A percentile compares a stretch with the other conserved stretches of the same genome.
Conservation (phyloP, 64 coral and sea anemone species). For the Stichodactyla helianthus region DNA sequence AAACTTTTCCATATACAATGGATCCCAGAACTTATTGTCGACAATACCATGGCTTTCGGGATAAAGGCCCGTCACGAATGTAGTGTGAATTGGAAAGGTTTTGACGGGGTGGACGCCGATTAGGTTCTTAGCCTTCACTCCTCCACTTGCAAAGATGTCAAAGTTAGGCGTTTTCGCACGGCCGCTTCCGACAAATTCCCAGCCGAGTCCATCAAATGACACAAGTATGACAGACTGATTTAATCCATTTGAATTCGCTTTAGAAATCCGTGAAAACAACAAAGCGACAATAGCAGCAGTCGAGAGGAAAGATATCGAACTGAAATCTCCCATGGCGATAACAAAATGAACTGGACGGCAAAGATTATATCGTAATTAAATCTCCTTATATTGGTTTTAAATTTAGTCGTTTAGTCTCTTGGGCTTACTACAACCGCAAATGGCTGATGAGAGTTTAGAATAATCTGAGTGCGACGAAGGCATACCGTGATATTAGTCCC, state of each 20-base stretch:
- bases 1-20: slow-evolving; percentile 45
- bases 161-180: slow-evolving; percentile 45
- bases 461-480: not conserved
- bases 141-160: slow-evolving; percentile 39
- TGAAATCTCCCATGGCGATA: not conserved
- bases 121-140: slow-evolving; percentile 41
- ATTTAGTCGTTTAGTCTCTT: not conserved
- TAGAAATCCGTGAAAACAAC: not conserved
- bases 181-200: slow-evolving; percentile 27
- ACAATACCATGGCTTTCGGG: slow-evolving; percentile 74
- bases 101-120: slow-evolving; percentile 16
- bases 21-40: slow-evolving; percentile 57
- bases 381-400: not conserved
- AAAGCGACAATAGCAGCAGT: not conserved
- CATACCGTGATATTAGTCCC: not conserved
- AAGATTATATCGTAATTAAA: not conserved
- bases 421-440: not conserved
- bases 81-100: slow-evolving; percentile 44
- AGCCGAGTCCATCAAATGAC: slow-evolving; percentile 50
- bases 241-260: not conserved
- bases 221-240: slow-evolving; percentile 42
- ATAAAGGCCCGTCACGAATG: slow-evolving; percentile 51
- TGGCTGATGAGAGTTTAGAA: not conserved
- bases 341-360: not conserved
- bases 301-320: not conserved